These are phyloP conservation scores for Osmoderma eremita DNA, from an alignment of 2,888 invertebrate species.

Conservation along the genomic window DNA sequence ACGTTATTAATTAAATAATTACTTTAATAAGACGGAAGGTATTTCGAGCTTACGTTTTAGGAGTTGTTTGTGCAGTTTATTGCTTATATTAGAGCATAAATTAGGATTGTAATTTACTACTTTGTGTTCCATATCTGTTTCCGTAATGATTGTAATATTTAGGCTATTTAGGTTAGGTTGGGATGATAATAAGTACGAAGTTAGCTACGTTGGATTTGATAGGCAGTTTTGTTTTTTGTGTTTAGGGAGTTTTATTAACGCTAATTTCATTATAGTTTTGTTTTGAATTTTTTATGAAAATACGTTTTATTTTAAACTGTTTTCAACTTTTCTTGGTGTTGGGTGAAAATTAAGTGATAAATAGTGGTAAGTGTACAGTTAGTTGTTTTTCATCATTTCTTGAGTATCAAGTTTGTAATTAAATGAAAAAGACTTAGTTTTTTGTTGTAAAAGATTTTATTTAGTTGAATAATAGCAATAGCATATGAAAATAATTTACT, in stretches of 20 bases:
- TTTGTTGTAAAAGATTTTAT: slow-evolving; percentile 1
- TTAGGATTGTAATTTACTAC: slow-evolving; percentile 31
- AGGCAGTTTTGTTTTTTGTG: too few relatives aligned
- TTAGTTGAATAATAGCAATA: slow-evolving; percentile 3
- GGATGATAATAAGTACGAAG: background rate
- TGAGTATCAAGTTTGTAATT: too few relatives aligned
- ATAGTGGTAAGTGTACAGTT: too few relatives aligned
- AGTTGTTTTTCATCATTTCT: too few relatives aligned
- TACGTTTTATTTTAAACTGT: too few relatives aligned
- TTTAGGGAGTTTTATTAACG: too few relatives aligned
- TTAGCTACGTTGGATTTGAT: background rate
- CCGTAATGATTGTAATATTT: too few relatives aligned
- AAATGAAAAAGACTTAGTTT: background rate
- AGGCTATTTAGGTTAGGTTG: background rate
- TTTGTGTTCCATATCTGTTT: slow-evolving; percentile 24
- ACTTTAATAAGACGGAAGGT: background rate
- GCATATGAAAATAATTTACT: slow-evolving; percentile 8
- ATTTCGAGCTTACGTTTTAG: slow-evolving; percentile 31
- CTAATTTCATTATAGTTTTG: too few relatives aligned
- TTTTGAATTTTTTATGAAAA: too few relatives aligned
- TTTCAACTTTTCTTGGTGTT: too few relatives aligned
- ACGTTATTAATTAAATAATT: slow-evolving; percentile 7
- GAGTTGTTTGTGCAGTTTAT: slow-evolving; percentile 40
- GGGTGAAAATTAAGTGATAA: too few relatives aligned
- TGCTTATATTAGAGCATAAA: slow-evolving; percentile 31